Conservation (phyloP, 2,113 vertebrate species). For the Hucho hucho region DNA sequence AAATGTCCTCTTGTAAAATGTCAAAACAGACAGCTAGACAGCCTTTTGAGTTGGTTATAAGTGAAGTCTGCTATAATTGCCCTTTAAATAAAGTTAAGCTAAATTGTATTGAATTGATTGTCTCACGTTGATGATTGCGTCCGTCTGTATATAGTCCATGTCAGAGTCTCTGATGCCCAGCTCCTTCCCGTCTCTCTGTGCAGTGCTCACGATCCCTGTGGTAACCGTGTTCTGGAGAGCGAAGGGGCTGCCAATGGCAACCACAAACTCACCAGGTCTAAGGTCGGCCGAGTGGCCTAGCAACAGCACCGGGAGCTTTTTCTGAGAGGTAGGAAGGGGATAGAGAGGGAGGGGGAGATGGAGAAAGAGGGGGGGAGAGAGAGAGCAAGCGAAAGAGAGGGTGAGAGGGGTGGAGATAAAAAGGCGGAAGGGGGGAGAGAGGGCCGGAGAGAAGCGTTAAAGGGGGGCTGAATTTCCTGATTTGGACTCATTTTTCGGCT, state of each 20-base stretch:
- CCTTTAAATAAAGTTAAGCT: conserved; percentile 19
- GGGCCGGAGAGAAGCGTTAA: conserved; percentile 18
- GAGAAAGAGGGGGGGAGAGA: background rate
- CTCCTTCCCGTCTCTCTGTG: conserved; percentile 90
- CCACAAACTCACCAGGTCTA: conserved; percentile 90
- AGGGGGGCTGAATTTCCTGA: no score
- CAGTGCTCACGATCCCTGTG: conserved; percentile 95
- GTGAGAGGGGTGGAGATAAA: background rate
- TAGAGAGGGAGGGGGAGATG: background rate
- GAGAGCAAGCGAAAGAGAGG: background rate
- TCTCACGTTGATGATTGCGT: conserved; percentile 96
- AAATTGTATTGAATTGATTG: background rate
- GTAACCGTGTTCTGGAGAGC: conserved; percentile 97
- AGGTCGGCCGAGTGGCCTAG: conserved; percentile 88
- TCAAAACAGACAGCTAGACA: background rate
- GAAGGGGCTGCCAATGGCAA: conserved; percentile 94
- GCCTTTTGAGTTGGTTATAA: background rate
- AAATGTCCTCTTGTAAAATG: no score
- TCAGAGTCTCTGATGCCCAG: conserved; percentile 90
- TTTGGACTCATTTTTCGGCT: no score
- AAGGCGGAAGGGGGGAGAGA: conserved; percentile 30
- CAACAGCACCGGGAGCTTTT: conserved; percentile 78
- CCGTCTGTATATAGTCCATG: conserved; percentile 97
- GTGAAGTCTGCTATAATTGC: conserved; percentile 32
- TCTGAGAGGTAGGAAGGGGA: conserved; percentile 59